These are phyloP conservation scores for Aphelinus certus DNA, from an alignment of 1,140 invertebrate species.

Conservation along the genomic window DNA sequence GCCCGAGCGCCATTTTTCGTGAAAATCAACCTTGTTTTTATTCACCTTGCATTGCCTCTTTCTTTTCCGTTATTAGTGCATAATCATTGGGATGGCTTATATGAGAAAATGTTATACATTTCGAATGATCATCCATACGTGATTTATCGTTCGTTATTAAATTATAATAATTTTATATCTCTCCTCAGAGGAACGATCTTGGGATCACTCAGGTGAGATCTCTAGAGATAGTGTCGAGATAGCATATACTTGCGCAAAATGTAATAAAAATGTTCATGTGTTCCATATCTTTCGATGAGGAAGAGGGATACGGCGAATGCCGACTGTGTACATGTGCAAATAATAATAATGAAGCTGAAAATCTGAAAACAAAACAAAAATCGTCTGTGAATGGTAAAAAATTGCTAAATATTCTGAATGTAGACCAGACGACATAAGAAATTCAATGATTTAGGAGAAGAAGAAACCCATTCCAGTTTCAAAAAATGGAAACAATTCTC, in stretches of 20 bases:
- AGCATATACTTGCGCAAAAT: conserved; percentile 40
- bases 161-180: too few species aligned
- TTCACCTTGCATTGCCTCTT: too few species aligned
- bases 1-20: too few species aligned
- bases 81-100: too few species aligned
- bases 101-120: too few species aligned
- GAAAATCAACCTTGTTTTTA: too few species aligned
- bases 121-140: too few species aligned
- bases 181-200: too few species aligned
- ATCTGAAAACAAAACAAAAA: neutral
- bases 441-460: conserved; percentile 4
- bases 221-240: too few species aligned
- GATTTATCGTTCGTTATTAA: too few species aligned
- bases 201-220: too few species aligned
- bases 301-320: conserved; percentile 38
- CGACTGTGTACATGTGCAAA: conserved; percentile 34
- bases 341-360: neutral
- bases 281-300: conserved; percentile 35
- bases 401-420: conserved; percentile 12
- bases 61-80: too few species aligned
- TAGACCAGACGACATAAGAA: conserved; percentile 13
- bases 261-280: conserved; percentile 38
- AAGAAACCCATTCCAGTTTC: conserved; percentile 8
- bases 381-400: neutral
- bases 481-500: conserved; percentile 31